Conservation (phyloP, 2,797 vertebrate genomes). For the Aldrovandia affinis region DNA sequence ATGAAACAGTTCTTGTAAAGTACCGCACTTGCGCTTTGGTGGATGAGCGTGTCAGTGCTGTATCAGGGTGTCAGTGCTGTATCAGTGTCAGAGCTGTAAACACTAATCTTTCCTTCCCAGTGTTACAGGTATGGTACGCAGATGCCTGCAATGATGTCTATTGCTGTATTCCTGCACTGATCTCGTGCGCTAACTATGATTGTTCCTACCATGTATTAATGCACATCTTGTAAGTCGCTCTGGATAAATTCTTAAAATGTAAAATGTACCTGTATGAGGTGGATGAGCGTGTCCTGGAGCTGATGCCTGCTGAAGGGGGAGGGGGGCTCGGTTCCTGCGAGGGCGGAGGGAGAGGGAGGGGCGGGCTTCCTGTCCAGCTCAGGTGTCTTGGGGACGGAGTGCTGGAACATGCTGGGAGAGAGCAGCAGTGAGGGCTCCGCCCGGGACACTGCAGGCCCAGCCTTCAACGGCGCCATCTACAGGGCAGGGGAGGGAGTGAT, state of each 20-base stretch:
- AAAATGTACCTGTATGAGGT: conserved; percentile 48
- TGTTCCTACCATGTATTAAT: no score
- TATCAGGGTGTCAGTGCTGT: conserved; percentile 33
- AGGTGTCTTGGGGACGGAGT: conserved; percentile 73
- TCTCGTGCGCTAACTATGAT: no score
- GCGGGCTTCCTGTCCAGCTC: conserved; percentile 69
- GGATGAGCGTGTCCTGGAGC: conserved; percentile 89
- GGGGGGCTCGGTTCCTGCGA: conserved; percentile 68
- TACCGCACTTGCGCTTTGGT: not conserved
- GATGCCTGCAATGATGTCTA: no score
- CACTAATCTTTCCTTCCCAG: no score
- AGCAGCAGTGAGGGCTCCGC: conserved; percentile 80
- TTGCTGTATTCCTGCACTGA: no score
- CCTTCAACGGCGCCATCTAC: conserved; percentile 74
- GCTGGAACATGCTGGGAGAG: conserved; percentile 93
- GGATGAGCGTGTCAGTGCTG: not conserved
- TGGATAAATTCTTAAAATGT: no score
- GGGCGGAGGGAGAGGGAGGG: conserved; percentile 72
- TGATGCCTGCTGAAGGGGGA: conserved; percentile 83
- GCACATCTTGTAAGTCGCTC: no score
- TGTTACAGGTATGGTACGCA: no score
- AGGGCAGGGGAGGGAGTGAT: conserved; percentile 20
- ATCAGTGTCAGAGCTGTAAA: conserved; percentile 50
- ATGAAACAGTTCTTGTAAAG: not conserved
- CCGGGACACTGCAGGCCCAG: conserved; percentile 71